A percentile compares a stretch with the other conserved stretches of the same genome.
phyloP scores from a whole-genome alignment of 2,888 invertebrate species.

The Galeopsomyia nigrocyanea region DNA sequence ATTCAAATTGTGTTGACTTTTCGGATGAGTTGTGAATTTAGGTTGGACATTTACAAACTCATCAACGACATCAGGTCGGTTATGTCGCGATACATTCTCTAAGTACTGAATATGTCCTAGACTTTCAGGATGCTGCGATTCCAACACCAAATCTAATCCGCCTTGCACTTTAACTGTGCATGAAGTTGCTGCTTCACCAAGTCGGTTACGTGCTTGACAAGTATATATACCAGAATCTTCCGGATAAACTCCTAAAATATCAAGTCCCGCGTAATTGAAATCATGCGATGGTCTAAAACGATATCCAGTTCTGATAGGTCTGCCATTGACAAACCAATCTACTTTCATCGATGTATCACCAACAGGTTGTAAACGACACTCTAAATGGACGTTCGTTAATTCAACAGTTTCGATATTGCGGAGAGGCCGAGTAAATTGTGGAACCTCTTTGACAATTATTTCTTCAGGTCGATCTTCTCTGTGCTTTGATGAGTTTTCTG shows the following conservation, averaged over 20 bases:
- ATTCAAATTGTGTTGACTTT: slow-evolving; percentile 85
- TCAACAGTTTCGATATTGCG: slow-evolving; percentile 93
- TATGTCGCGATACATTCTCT: slow-evolving; percentile 89
- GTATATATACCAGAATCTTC: slow-evolving; percentile 97
- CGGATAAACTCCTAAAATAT: slow-evolving; percentile 96
- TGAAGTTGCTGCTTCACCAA: slow-evolving; percentile 94
- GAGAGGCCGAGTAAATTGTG: slow-evolving; percentile 87
- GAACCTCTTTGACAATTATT: slow-evolving; percentile 85
- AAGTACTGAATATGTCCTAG: slow-evolving; percentile 92
- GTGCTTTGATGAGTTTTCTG: slow-evolving; percentile 82
- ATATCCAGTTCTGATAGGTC: slow-evolving; percentile 91
- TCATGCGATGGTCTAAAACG: slow-evolving; percentile 96
- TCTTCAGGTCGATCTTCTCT: slow-evolving; percentile 83
- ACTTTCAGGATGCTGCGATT: slow-evolving; percentile 92
- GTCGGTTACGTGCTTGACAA: slow-evolving; percentile 92
- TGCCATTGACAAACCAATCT: slow-evolving; percentile 97
- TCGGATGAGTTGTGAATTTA: slow-evolving; percentile 88
- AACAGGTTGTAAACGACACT: slow-evolving; percentile 90
- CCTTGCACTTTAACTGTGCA: slow-evolving; percentile 91
- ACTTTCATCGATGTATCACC: slow-evolving; percentile 92
- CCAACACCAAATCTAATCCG: slow-evolving; percentile 88
- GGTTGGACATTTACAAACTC: slow-evolving; percentile 88
- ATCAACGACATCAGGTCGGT: slow-evolving; percentile 84
- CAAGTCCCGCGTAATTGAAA: slow-evolving; percentile 97
- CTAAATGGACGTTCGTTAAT: slow-evolving; percentile 92